Conservation (phyloP, 2,797 vertebrate species). For the Gastrophryne carolinensis region DNA sequence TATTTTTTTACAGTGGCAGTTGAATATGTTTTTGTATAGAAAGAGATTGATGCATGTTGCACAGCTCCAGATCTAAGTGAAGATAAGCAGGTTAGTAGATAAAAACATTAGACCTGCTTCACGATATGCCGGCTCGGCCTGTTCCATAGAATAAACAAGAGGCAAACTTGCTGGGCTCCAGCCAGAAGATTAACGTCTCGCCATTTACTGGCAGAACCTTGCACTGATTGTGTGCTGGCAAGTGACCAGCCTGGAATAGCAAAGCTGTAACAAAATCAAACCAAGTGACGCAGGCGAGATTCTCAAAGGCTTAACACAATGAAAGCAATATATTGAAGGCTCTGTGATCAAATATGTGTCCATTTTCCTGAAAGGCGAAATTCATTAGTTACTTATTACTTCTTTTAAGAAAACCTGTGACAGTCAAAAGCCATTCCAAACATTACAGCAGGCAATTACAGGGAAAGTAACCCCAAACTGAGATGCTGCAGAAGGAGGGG, state of each 20-base stretch:
- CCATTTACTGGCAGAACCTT: slow-evolving; percentile 6
- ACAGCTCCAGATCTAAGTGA: background rate
- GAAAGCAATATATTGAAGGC: background rate
- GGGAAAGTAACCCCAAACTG: no score
- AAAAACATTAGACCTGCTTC: background rate
- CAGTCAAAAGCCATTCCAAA: no score
- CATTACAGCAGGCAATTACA: no score
- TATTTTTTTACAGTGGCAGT: background rate
- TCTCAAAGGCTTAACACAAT: background rate
- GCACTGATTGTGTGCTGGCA: slow-evolving; percentile 16
- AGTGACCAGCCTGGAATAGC: background rate
- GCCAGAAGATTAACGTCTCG: slow-evolving; percentile 22
- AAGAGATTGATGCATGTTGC: background rate
- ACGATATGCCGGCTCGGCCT: background rate
- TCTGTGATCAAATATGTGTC: no score
- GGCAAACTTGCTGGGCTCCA: background rate
- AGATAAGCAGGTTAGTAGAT: slow-evolving; percentile 8
- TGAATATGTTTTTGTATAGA: no score
- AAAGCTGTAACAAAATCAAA: background rate
- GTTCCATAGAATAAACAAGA: slow-evolving; percentile 7
- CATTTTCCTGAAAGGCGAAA: background rate
- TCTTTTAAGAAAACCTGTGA: no score
- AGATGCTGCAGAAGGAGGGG: no score
- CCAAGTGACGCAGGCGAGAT: background rate
- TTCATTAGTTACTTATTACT: no score